A percentile compares a stretch with the other conserved stretches of the same genome.
phyloP scores from a whole-genome alignment of 2,888 invertebrate genomes.

The Lumbricus terrestris region DNA sequence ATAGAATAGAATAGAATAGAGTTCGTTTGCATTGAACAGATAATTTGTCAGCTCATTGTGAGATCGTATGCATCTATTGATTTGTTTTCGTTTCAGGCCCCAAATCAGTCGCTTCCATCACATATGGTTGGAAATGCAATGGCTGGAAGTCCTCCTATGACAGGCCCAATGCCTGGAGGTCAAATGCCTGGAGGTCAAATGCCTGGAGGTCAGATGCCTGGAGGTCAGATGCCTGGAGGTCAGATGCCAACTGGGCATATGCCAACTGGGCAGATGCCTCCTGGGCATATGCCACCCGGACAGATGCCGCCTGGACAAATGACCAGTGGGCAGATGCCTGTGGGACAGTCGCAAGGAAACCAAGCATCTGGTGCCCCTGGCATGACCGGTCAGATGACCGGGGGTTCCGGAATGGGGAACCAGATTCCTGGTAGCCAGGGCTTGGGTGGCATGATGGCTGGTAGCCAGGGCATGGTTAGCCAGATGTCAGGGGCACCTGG shows the following conservation, averaged over 20 bases:
- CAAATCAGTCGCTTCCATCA: not conserved
- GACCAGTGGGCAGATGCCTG: not conserved
- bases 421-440: slow-evolving; percentile 6
- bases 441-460: slow-evolving; percentile 8
- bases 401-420: slow-evolving; percentile 18
- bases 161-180: not conserved
- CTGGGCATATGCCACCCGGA: too few relatives aligned
- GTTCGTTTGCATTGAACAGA: too few relatives aligned
- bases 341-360: slow-evolving; percentile 8
- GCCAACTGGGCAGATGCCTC: not conserved
- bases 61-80: not conserved
- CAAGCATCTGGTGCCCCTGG: slow-evolving; percentile 12
- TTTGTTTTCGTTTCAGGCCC: not conserved
- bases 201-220: not conserved
- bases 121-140: slow-evolving; percentile 6
- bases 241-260: not conserved
- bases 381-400: slow-evolving; percentile 16
- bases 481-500: not conserved
- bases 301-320: too few relatives aligned
- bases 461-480: not conserved
- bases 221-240: not conserved
- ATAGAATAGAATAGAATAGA: too few relatives aligned
- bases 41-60: not conserved
- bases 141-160: slow-evolving; percentile 11
- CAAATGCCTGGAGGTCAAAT: not conserved